phyloP scores from a whole-genome alignment of 2,888 invertebrate genomes.

The Incurvaria masculella region DNA sequence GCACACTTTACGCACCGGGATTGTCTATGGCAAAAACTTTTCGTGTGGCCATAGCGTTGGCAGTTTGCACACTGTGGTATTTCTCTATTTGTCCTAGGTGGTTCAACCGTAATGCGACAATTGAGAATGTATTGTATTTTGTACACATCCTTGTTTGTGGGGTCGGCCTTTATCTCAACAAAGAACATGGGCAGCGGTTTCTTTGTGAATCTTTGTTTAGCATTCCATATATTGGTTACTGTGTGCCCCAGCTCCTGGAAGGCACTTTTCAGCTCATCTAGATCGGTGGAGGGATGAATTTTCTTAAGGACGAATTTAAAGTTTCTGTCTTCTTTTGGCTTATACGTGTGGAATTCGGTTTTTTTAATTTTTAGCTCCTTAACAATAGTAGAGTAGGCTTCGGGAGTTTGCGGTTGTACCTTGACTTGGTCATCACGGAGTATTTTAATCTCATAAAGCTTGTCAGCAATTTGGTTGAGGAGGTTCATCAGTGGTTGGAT shows the following conservation, averaged over 20 bases:
- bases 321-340: background rate
- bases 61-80: conserved; percentile 18
- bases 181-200: background rate
- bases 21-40: conserved; percentile 14
- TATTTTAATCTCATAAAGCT: background rate
- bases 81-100: conserved; percentile 15
- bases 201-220: background rate
- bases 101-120: conserved; percentile 12
- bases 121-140: background rate
- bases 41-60: conserved; percentile 18
- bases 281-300: background rate
- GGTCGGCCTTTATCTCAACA: background rate
- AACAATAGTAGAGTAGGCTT: background rate
- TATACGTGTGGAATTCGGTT: background rate
- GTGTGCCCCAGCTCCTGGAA: background rate
- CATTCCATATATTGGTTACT: background rate
- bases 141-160: background rate
- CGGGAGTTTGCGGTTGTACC: background rate
- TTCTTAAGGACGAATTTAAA: background rate
- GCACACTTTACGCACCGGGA: conserved; percentile 19
- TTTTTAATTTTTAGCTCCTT: too few relatives aligned
- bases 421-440: background rate
- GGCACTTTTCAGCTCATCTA: background rate
- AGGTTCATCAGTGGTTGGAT: background rate
- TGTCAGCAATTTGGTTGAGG: background rate